Base-by-base conservation (phyloP, 2,888 invertebrate genomes). In the Neoascia interrupta region DNA sequence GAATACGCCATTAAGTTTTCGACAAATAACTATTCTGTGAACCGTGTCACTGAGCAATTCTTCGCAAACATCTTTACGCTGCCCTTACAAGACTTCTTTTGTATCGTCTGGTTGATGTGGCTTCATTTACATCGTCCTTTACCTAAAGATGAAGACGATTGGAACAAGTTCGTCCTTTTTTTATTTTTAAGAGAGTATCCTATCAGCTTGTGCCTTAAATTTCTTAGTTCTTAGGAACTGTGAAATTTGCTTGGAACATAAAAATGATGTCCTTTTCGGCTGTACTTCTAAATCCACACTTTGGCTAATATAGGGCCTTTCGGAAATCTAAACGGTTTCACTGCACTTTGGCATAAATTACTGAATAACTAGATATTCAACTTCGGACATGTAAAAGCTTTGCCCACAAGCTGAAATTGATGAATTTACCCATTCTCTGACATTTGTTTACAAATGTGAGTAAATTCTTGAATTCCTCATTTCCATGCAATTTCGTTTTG, bases 261-360 rank as follows among this genome's bases (percentile, higher is more conserved):
- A 15, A 6, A 8, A 28, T 6, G 28, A 23, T 11, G 13, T 47
- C 28, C 47, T 8, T 28, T 47, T 16, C 47, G 11, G 10, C 28
- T 15, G 10, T 15, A 47, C 4, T 15, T 47, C 0, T 26, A 2
- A 15, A 11, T 6, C 47, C 47, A 47, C 0, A 47, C 10, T 13
- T 28, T 13, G 3, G 47, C 47, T 16, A 47, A 8, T 13, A 15
- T 15, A 3, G 26, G 15, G 21, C 28, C 16, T 28, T 16, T 47
- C 1, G 47, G 47, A 16, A 47, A 47, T 1, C 47, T 6, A 16
- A 47, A 47, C 1, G 28, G 47, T 28, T 47, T 47, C n/a, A 36
- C n/a, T 5, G 36, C 1, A 11, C 5, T 36, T 5, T 13, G 5
- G n/a, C n/a, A n/a, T n/a, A n/a, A n/a, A n/a, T n/a, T n/a, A n/a